A percentile compares a stretch with the other conserved stretches of the same genome.
Evolutionary conservation across 2,797 vertebrate species (phyloP).

Genomic region (Somateria mollissima): DNA sequence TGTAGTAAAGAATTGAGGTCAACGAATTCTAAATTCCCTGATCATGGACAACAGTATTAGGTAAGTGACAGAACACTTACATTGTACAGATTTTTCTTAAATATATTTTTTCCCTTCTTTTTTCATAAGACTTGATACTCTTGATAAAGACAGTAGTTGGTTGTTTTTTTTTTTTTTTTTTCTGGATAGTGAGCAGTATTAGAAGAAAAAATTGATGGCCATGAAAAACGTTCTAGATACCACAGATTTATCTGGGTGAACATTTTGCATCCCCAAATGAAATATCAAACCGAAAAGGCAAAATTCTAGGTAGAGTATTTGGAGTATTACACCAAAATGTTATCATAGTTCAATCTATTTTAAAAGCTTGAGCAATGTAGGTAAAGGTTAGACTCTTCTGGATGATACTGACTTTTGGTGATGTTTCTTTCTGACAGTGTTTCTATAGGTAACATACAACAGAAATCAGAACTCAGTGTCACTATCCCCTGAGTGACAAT

Average conservation of each 20-base stretch:
- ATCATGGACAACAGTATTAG: neutral
- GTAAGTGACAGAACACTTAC: neutral
- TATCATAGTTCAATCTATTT: neutral
- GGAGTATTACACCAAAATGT: neutral
- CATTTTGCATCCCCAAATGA: neutral
- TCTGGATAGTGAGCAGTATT: neutral
- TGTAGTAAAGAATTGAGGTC: constrained; percentile 39
- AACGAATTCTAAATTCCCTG: constrained; percentile 32
- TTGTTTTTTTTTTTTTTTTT: neutral
- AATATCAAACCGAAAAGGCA: neutral
- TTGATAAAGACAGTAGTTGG: neutral
- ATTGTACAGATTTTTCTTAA: neutral
- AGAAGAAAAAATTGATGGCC: neutral
- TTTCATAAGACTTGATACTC: neutral
- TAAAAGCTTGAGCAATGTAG: neutral
- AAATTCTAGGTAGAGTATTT: neutral
- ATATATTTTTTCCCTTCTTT: neutral
- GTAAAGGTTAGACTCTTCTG: neutral
- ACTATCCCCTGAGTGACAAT: neutral
- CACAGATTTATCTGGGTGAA: neutral
- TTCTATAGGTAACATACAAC: neutral
- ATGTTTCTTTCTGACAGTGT: neutral
- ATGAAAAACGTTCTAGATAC: neutral
- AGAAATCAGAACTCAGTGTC: neutral
- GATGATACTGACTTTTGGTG: neutral